These are phyloP conservation scores for Pipistrellus nathusii DNA, from an alignment of 2,797 vertebrate species.

Conservation along the genomic window DNA sequence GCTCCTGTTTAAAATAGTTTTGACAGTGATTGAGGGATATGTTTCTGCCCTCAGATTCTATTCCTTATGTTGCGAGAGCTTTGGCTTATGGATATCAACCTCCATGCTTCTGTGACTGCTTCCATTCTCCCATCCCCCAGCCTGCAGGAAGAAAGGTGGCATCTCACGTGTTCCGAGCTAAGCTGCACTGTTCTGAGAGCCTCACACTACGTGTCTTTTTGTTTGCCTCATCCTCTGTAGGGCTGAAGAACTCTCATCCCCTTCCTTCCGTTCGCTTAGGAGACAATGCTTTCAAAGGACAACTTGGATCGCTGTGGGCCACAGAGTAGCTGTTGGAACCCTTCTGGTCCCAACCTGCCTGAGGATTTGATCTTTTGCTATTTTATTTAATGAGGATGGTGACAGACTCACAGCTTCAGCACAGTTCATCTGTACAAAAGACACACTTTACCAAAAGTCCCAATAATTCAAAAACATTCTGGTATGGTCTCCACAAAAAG, in stretches of 20 bases:
- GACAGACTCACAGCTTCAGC: constrained; percentile 25
- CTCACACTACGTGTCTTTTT: neutral
- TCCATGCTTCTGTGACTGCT: neutral
- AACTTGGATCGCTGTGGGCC: constrained; percentile 4
- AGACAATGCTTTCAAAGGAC: constrained; percentile 68
- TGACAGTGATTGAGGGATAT: constrained; percentile 19
- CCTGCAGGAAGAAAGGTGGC: neutral
- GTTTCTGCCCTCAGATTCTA: neutral
- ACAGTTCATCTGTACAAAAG: neutral
- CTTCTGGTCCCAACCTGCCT: neutral
- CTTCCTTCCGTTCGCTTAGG: constrained; percentile 44
- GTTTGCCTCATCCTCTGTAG: constrained; percentile 16
- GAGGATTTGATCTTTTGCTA: constrained; percentile 67
- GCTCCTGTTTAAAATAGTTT: constrained; percentile 44
- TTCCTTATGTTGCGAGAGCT: neutral
- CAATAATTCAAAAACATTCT: constrained; percentile 56
- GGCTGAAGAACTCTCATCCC: neutral
- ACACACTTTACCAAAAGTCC: constrained; percentile 34
- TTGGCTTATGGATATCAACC: neutral
- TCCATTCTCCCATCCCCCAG: neutral
- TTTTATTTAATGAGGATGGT: constrained; percentile 63
- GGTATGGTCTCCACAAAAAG: neutral
- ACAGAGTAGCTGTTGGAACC: constrained; percentile 64
- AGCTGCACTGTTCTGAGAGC: constrained; percentile 26
- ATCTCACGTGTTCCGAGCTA: neutral